Conservation (phyloP, 2,113 vertebrate genomes). For the Polypterus bichir region DNA sequence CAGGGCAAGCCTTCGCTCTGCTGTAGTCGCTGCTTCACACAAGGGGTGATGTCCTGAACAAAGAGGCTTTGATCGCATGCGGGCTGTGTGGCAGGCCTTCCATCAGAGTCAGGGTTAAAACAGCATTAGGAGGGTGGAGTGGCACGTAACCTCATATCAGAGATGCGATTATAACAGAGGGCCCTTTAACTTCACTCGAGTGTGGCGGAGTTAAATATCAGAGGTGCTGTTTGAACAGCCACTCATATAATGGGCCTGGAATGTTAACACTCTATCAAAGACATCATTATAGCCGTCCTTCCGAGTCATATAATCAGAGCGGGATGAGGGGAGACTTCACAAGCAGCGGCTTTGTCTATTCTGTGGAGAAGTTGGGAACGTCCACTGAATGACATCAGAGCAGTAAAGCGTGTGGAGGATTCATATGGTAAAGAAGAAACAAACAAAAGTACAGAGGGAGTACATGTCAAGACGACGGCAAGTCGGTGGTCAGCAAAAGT, state of each 20-base stretch:
- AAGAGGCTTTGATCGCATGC: neutral
- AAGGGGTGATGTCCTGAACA: neutral
- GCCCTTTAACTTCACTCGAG: neutral
- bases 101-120: slow-evolving; percentile 3
- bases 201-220: neutral
- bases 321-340: neutral
- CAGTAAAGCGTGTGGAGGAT: too few species aligned
- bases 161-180: neutral
- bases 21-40: neutral
- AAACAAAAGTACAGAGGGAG: neutral
- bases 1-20: too few species aligned
- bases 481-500: too few species aligned
- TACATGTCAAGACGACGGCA: slow-evolving; percentile 7
- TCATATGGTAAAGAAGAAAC: too few species aligned
- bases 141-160: neutral
- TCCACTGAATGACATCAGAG: too few species aligned
- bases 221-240: neutral
- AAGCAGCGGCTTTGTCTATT: neutral
- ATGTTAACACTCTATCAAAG: neutral
- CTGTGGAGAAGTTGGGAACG: neutral
- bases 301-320: neutral
- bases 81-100: neutral
- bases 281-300: neutral
- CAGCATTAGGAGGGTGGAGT: neutral
- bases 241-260: neutral